phyloP scores from a whole-genome alignment of 2,113 vertebrate genomes.

The Etia nguti region DNA sequence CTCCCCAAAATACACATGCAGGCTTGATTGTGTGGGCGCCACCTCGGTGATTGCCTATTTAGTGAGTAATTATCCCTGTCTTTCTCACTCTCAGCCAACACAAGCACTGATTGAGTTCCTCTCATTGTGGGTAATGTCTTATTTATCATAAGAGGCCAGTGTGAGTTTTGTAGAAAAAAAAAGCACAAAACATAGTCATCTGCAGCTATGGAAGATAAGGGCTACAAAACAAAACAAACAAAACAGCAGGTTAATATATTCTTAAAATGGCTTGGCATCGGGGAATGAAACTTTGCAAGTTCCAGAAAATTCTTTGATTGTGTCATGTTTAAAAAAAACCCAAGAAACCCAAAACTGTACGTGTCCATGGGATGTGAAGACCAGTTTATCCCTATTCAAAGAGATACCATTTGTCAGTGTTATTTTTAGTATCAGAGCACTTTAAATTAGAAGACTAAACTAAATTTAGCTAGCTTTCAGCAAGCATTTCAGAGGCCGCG shows the following conservation, averaged over 20 bases:
- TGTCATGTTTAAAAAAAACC: accelerated
- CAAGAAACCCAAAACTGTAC: not conserved
- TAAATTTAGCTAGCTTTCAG: not conserved
- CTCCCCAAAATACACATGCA: constrained; percentile 55
- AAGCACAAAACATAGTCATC: not conserved
- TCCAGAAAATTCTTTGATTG: not conserved
- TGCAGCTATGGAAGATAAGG: constrained; percentile 24
- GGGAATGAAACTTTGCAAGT: not conserved
- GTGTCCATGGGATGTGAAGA: not conserved
- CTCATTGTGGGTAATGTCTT: constrained; percentile 67
- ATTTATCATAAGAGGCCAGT: constrained; percentile 60
- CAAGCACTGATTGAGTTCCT: constrained; percentile 62
- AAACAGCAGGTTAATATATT: not conserved
- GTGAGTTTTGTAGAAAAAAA: constrained; percentile 24
- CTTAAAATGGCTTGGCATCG: not conserved
- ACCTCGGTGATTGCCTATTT: constrained; percentile 66
- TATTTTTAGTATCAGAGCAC: not conserved
- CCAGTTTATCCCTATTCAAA: not conserved
- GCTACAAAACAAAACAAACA: not conserved
- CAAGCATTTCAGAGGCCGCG: not conserved
- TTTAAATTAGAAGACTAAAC: not conserved
- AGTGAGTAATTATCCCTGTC: constrained; percentile 65
- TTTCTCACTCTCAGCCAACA: constrained; percentile 57
- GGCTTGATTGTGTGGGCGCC: constrained; percentile 61
- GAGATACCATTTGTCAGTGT: not conserved